phyloP scores from a whole-genome alignment of 1,140 invertebrate genomes.

The Triops cancriformis region DNA sequence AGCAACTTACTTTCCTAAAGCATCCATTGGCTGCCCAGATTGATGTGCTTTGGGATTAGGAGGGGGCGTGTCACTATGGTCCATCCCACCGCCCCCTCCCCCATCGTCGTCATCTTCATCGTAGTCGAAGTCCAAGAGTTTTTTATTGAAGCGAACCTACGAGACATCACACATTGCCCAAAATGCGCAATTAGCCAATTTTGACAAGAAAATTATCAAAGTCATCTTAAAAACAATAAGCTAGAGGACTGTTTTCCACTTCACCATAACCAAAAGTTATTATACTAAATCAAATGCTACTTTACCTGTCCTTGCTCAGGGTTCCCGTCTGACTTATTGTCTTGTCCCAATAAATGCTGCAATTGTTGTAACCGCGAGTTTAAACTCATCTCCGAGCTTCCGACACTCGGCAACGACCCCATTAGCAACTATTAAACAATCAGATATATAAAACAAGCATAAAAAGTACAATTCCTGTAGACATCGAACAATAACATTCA shows the following conservation, averaged over 20 bases:
- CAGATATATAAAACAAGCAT: not conserved
- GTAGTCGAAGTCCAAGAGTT: slow-evolving; percentile 75
- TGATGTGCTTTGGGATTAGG: slow-evolving; percentile 30
- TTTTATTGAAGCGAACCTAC: slow-evolving; percentile 51
- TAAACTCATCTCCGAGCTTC: slow-evolving; percentile 25
- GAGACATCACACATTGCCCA: not conserved
- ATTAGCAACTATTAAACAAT: slow-evolving; percentile 17
- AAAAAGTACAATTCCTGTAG: no score
- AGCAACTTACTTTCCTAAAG: slow-evolving; percentile 33
- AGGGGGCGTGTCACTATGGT: slow-evolving; percentile 3
- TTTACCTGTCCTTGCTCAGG: slow-evolving; percentile 26
- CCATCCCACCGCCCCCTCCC: slow-evolving; percentile 32
- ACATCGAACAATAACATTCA: no score
- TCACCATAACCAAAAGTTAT: not conserved
- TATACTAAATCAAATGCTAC: not conserved
- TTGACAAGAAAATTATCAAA: no score
- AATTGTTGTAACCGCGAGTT: slow-evolving; percentile 26
- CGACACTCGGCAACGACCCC: slow-evolving; percentile 18
- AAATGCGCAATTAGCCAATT: not conserved
- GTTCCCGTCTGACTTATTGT: slow-evolving; percentile 6
- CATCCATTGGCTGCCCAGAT: slow-evolving; percentile 30
- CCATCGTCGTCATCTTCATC: slow-evolving; percentile 70
- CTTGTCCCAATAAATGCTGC: slow-evolving; percentile 26
- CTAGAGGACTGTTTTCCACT: not conserved
- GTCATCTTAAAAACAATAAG: no score